Evolutionary conservation across 2,888 invertebrate species (phyloP), one percentile per base, ranked within the genome.

Genomic region (Xestia xanthographa): DNA sequence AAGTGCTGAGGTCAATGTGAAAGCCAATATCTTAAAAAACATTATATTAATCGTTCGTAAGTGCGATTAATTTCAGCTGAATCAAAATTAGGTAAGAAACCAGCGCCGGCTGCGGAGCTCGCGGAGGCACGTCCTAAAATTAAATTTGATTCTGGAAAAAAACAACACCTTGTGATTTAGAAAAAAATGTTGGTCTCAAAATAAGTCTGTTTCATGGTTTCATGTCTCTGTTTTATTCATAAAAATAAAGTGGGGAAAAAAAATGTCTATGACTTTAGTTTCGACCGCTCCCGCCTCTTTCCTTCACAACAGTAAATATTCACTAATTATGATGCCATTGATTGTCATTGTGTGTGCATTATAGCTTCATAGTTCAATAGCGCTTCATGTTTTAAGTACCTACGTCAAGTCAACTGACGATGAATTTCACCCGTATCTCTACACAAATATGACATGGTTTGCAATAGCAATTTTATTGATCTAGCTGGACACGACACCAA

Each of bases 401-500:
- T 58, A 58, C 6, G 58, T 20, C 34, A 38, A n/a, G 12, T 5
- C n/a, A n/a, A n/a, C n/a, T n/a, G 29, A 22, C 11, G 17, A 43
- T 29, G 22, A 67, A 26, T 26, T 53, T 68, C 38, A 1, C 20
- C 38, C 20, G 12, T 29, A 20, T 14, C 34, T 58, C 14, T 11
- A 22, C 34, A 72, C 29, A 22, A 22, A 26, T 53, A 56, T n/a
- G 38, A 56, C 22, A 22, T 12, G 71, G 17, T 80, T 58, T 65
- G 14, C 29, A 50, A 48, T 80, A 48, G 14, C 6, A n/a, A 1
- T 11, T 41, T 41, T 41, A 11, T 11, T 34, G 43, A 73, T 83
- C 86, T 78, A 86, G 83, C 11, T 68, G 83, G 79, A 17, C 73
- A 71, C 17, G 41, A 45, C 66, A 74, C n/a, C n/a, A 8, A 43